phyloP scores from a whole-genome alignment of 1,140 invertebrate genomes.

The Conus ventricosus region DNA sequence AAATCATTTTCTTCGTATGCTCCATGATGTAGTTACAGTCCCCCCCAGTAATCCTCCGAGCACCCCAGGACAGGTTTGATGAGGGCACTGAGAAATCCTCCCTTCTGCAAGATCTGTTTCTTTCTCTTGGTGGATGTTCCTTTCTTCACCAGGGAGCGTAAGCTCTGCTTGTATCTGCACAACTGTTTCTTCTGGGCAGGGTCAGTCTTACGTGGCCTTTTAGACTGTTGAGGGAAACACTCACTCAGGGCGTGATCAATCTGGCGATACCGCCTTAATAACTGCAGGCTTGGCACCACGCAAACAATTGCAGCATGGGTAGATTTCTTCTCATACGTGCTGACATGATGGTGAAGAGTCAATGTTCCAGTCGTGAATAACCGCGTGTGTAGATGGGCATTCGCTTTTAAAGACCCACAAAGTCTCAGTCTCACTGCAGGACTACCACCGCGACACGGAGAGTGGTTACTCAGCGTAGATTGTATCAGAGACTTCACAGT shows the following conservation, averaged over 20 bases:
- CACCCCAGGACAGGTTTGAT: not conserved
- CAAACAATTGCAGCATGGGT: not conserved
- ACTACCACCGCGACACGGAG: too few relatives aligned
- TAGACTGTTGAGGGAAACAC: not conserved
- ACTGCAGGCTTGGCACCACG: not conserved
- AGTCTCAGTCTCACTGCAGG: too few relatives aligned
- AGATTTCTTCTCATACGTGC: not conserved
- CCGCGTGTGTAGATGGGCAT: too few relatives aligned
- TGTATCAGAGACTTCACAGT: too few relatives aligned
- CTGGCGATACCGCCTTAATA: not conserved
- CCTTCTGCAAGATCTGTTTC: conserved; percentile 23
- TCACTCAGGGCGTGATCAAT: not conserved
- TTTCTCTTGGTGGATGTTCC: not conserved
- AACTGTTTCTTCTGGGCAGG: not conserved
- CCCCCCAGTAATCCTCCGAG: not conserved
- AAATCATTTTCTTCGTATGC: conserved; percentile 21
- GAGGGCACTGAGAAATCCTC: conserved; percentile 15
- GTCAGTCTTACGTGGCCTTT: not conserved
- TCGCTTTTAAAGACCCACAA: too few relatives aligned
- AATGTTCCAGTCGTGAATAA: too few relatives aligned
- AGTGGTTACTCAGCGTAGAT: too few relatives aligned
- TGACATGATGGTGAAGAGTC: not conserved
- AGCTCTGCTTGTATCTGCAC: not conserved
- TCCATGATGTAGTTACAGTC: conserved; percentile 10
- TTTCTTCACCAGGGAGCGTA: not conserved